phyloP scores from a whole-genome alignment of 1,140 invertebrate genomes.

The Chionoecetes opilio region DNA sequence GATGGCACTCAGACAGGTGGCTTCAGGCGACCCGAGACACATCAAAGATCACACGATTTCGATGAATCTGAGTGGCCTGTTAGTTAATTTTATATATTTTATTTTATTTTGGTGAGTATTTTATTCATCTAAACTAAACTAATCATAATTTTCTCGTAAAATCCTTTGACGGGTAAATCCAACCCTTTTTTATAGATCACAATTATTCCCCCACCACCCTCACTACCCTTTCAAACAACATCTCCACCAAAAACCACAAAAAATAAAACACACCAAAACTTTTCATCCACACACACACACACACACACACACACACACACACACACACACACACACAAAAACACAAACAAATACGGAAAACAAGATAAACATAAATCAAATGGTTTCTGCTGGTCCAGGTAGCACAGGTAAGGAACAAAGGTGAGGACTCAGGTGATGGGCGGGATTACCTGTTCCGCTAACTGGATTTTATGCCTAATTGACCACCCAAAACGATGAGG shows the following conservation, averaged over 20 bases:
- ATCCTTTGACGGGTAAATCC: no score
- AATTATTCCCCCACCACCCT: no score
- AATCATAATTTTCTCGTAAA: no score
- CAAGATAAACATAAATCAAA: background rate
- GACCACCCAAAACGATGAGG: slow-evolving; percentile 16
- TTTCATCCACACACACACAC: background rate
- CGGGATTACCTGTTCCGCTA: background rate
- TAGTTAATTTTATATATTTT: no score
- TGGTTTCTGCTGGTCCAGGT: background rate
- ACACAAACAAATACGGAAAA: background rate
- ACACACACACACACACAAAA: background rate
- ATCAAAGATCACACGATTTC: no score
- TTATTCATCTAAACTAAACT: no score
- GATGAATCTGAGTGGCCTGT: no score
- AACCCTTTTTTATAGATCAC: no score
- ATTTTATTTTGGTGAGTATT: no score
- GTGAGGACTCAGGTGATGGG: background rate
- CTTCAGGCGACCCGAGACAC: no score
- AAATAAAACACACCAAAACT: background rate
- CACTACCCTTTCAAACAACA: no score
- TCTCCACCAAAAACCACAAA: background rate
- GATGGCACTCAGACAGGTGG: no score
- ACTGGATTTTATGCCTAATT: slow-evolving; percentile 21
- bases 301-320: background rate
- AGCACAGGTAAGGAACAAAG: slow-evolving; percentile 1